phyloP scores from a whole-genome alignment of 2,888 invertebrate genomes.

The Patella ulyssiponensis region DNA sequence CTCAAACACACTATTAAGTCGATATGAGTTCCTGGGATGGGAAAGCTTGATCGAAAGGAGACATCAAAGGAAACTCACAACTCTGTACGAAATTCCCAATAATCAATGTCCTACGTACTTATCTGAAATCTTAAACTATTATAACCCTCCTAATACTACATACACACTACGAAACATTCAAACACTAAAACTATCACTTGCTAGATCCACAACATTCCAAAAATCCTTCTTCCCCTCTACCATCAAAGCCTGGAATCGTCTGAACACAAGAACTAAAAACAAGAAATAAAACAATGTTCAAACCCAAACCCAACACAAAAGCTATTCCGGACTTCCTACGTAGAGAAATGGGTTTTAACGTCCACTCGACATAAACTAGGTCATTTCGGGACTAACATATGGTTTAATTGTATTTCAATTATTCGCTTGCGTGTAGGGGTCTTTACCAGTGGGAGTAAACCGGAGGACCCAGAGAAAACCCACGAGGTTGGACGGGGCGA shows the following conservation, averaged over 20 bases:
- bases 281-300: neutral
- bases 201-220: neutral
- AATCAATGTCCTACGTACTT: neutral
- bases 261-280: neutral
- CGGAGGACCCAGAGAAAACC: no score
- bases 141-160: neutral
- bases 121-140: neutral
- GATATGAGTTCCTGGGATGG: slow-evolving; percentile 11
- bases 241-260: neutral
- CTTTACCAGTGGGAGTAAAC: no score
- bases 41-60: neutral
- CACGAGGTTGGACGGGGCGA: no score
- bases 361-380: no score
- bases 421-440: no score
- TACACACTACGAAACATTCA: neutral
- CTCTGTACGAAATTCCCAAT: neutral
- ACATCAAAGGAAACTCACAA: neutral
- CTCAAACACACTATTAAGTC: neutral
- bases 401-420: no score
- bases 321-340: no score
- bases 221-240: neutral
- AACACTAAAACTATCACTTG: neutral
- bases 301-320: no score
- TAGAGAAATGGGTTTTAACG: no score
- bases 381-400: no score